Base-by-base conservation (phyloP, 2,113 vertebrate species). In the Anolis carolinensis region DNA sequence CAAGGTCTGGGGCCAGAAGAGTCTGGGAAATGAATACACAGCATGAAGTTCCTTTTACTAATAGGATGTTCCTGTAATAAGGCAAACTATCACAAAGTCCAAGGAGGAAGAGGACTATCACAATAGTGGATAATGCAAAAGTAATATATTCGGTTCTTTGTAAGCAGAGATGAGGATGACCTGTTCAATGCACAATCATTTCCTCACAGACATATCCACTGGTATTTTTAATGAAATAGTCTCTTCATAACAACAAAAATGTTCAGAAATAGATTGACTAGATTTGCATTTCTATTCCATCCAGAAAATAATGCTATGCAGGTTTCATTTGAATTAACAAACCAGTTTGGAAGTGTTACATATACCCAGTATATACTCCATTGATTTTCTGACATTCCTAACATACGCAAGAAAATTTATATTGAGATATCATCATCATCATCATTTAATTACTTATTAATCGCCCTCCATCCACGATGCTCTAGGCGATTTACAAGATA, bases 301-400 rank as follows among this genome's bases (percentile, higher is more conserved):
- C 14, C 75, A 6, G 2, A 81, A 44, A 16, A 81, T 6, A 59
- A 2, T 21, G 7, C 81, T 59, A 81, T 52, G 21, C 10, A 89
- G 11, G 9, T 90, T 87, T 85, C 75, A 81, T 4, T 44, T 83
- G n/a, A 81, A 25, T 23, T 79, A 21, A n/a, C 39, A 82, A 63
- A 1, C 3, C 1, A 63, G 6, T 10, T 89, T 81, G 84, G 82
- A 87, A 63, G 23, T 74, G 6, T 30, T 72, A 6, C 27, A 27
- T 13, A 10, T 44, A 1, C 6, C 65, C 72, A 34, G 25, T 73
- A 14, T 25, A 83, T 0, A 62, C 44, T 81, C 21, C 13, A 79
- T 68, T 77, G 75, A 86, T 79, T 89, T 93, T 62, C 9, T 89
- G 81, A 79, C 0, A n/a, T 86, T 85, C 39, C 87, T 88, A 74